Conservation (phyloP, 2,797 vertebrate genomes). For the Gallinago stenura region DNA sequence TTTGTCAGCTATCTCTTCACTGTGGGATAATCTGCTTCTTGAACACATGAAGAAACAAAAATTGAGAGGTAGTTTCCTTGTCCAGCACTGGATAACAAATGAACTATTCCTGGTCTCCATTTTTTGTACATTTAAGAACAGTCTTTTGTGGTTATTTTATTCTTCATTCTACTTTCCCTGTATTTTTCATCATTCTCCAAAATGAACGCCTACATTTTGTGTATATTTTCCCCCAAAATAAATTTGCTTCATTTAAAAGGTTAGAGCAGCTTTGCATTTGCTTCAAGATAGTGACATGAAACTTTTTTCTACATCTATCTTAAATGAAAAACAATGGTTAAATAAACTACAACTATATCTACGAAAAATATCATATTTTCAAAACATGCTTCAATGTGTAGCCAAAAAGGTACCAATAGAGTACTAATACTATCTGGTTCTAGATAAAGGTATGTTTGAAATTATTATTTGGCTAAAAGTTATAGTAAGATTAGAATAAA, state of each 20-base stretch:
- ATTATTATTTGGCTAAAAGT: not conserved
- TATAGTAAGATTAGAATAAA: not conserved
- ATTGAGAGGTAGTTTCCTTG: not conserved
- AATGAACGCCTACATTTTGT: not conserved
- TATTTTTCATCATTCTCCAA: not conserved
- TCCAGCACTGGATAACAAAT: not conserved
- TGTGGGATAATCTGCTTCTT: not conserved
- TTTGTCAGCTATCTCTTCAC: not conserved
- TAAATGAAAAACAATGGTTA: not conserved
- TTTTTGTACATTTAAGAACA: not conserved
- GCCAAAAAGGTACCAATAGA: not conserved
- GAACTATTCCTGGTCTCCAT: not conserved
- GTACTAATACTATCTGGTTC: not conserved
- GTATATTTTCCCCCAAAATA: not conserved
- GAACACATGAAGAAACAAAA: not conserved
- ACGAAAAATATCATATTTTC: not conserved
- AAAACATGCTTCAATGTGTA: not conserved
- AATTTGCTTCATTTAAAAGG: not conserved
- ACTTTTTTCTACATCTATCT: not conserved
- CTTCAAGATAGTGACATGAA: not conserved
- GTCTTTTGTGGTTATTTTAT: not conserved
- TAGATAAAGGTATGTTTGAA: not conserved
- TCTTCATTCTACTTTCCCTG: not conserved
- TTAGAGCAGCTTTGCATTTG: not conserved
- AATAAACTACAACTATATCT: not conserved